Conservation (phyloP, 2,888 invertebrate species). For the Nipponacmea schrenckii region DNA sequence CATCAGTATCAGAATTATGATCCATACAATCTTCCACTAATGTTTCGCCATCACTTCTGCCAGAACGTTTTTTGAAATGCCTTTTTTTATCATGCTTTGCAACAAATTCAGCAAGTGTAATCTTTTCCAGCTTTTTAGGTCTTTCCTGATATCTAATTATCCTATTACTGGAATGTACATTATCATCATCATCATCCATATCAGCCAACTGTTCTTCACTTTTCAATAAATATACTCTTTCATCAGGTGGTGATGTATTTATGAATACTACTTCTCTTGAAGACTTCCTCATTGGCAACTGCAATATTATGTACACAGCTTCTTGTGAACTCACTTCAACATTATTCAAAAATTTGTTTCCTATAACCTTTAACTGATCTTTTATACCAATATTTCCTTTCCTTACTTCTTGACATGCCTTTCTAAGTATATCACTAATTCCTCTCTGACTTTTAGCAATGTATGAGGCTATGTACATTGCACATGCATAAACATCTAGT, state of each 20-base stretch:
- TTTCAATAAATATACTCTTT: slow-evolving; percentile 54
- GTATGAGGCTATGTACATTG: slow-evolving; percentile 36
- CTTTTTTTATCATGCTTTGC: slow-evolving; percentile 27
- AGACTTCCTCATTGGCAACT: slow-evolving; percentile 37
- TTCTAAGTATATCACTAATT: slow-evolving; percentile 36
- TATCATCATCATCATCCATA: slow-evolving; percentile 32
- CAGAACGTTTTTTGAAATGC: slow-evolving; percentile 10
- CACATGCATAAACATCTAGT: slow-evolving; percentile 8
- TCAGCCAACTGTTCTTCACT: slow-evolving; percentile 31
- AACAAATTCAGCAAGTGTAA: slow-evolving; percentile 33
- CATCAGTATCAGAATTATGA: slow-evolving; percentile 28
- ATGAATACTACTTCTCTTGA: slow-evolving; percentile 36
- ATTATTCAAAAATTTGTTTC: too few species aligned
- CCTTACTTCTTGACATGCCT: slow-evolving; percentile 33
- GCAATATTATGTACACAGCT: too few species aligned
- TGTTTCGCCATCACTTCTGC: slow-evolving; percentile 15
- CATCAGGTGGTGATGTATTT: slow-evolving; percentile 42
- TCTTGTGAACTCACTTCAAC: slow-evolving; percentile 52
- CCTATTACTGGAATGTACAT: slow-evolving; percentile 29
- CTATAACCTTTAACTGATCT: slow-evolving; percentile 35
- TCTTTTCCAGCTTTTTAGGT: slow-evolving; percentile 23
- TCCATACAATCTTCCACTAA: too few species aligned
- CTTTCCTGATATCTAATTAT: slow-evolving; percentile 32
- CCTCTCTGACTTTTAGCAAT: slow-evolving; percentile 37
- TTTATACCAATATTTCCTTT: slow-evolving; percentile 23